These are phyloP conservation scores for Heliornis fulica DNA, from an alignment of 2,113 vertebrate genomes.

Conservation along the genomic window DNA sequence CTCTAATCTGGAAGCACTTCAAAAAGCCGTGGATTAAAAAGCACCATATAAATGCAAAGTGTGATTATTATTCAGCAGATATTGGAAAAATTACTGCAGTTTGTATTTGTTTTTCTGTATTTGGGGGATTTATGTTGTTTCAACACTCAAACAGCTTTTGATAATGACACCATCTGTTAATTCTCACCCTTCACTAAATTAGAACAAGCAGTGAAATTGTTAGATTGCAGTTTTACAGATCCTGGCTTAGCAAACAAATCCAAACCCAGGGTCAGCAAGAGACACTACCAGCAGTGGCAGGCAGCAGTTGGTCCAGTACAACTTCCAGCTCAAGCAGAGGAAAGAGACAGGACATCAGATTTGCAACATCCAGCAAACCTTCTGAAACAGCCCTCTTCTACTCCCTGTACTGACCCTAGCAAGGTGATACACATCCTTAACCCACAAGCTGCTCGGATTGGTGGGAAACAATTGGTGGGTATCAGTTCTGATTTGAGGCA, in stretches of 20 bases:
- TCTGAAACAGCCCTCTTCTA: background rate
- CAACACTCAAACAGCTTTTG: conserved; percentile 64
- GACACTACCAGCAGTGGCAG: background rate
- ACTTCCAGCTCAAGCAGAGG: background rate
- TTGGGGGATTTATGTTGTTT: conserved; percentile 52
- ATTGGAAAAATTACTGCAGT: conserved; percentile 43
- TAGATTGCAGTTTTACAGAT: conserved; percentile 14
- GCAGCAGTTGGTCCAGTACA: background rate
- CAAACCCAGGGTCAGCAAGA: background rate
- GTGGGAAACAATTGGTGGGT: background rate
- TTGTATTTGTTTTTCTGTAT: conserved; percentile 49
- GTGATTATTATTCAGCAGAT: conserved; percentile 31
- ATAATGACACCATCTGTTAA: conserved; percentile 70
- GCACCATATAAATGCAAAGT: background rate
- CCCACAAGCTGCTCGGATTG: background rate
- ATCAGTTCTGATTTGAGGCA: background rate
- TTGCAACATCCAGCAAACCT: background rate
- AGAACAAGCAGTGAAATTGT: conserved; percentile 28
- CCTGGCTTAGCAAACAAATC: conserved; percentile 27
- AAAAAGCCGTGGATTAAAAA: conserved; percentile 31
- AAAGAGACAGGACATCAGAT: accelerated
- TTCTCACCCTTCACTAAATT: conserved; percentile 34
- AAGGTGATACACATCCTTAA: background rate
- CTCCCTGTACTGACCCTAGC: background rate
- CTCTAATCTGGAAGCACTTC: background rate